phyloP scores from a whole-genome alignment of 2,113 vertebrate genomes.

The Gymnorhina tibicen region DNA sequence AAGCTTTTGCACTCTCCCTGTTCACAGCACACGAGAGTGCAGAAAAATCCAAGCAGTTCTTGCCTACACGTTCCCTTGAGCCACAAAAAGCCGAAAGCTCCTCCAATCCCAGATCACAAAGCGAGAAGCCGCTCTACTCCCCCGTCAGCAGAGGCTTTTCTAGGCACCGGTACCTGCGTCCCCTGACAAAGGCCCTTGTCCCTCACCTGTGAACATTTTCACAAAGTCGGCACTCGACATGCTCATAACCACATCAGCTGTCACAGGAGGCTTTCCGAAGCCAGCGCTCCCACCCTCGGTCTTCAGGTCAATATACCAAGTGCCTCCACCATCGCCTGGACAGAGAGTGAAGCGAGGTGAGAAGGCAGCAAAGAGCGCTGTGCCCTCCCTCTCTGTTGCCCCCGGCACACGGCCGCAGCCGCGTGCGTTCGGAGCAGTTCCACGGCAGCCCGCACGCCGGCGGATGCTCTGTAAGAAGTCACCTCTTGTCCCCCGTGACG shows the following conservation, averaged over 20 bases:
- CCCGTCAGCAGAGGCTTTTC: background rate
- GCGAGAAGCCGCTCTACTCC: accelerated
- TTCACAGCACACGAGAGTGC: background rate
- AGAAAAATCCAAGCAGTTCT: background rate
- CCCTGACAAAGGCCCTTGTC: background rate
- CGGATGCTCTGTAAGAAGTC: accelerated
- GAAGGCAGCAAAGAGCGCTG: accelerated
- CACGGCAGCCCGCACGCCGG: accelerated
- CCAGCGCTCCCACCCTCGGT: conserved; percentile 76
- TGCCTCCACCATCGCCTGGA: conserved; percentile 82
- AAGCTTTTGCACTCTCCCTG: background rate
- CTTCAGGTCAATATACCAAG: conserved; percentile 93
- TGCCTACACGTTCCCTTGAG: background rate
- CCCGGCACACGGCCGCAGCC: accelerated
- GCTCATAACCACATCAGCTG: conserved; percentile 87
- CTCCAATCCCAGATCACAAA: background rate
- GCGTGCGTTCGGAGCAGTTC: accelerated
- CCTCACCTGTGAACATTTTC: conserved; percentile 91
- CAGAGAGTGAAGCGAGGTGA: background rate
- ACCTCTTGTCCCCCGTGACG: accelerated
- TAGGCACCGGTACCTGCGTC: accelerated
- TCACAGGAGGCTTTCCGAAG: conserved; percentile 72
- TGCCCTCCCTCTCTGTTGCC: background rate
- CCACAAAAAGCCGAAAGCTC: background rate
- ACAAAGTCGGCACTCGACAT: conserved; percentile 87